phyloP scores from a whole-genome alignment of 1,140 invertebrate species.

The Drosophila dunni region DNA sequence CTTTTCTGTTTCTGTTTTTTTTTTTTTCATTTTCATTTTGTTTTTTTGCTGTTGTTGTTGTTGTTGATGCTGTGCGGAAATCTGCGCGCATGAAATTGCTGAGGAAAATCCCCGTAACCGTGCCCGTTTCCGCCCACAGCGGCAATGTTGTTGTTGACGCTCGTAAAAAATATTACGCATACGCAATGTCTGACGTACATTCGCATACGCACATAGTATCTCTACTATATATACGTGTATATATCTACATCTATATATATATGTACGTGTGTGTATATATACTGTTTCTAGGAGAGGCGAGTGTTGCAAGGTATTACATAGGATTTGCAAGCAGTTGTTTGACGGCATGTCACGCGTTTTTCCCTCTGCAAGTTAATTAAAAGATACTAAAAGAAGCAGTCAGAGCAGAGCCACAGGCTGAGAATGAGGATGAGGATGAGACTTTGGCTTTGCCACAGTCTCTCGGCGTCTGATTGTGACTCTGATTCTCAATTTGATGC shows the following conservation, averaged over 20 bases:
- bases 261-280: neutral
- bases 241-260: neutral
- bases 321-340: constrained; percentile 64
- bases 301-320: constrained; percentile 42
- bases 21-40: no score
- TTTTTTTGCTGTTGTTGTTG: no score
- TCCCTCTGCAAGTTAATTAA: constrained; percentile 70
- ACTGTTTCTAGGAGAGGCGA: neutral
- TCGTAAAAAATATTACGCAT: constrained; percentile 81
- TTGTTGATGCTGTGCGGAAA: constrained; percentile 41
- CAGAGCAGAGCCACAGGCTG: constrained; percentile 14
- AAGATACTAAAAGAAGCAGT: constrained; percentile 73
- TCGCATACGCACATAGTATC: constrained; percentile 34
- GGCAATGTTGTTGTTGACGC: constrained; percentile 50
- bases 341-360: constrained; percentile 47
- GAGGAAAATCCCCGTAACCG: constrained; percentile 38
- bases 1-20: constrained; percentile 18
- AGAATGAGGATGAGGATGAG: constrained; percentile 6
- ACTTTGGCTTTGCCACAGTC: neutral
- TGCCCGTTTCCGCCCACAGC: neutral
- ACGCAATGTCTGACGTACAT: constrained; percentile 68
- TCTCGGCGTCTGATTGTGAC: neutral
- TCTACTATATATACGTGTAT: neutral
- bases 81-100: constrained; percentile 60
- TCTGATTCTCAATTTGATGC: neutral